Evolutionary conservation across 2,797 vertebrate species (phyloP).

Genomic region (Rhadinocentrus ornatus): DNA sequence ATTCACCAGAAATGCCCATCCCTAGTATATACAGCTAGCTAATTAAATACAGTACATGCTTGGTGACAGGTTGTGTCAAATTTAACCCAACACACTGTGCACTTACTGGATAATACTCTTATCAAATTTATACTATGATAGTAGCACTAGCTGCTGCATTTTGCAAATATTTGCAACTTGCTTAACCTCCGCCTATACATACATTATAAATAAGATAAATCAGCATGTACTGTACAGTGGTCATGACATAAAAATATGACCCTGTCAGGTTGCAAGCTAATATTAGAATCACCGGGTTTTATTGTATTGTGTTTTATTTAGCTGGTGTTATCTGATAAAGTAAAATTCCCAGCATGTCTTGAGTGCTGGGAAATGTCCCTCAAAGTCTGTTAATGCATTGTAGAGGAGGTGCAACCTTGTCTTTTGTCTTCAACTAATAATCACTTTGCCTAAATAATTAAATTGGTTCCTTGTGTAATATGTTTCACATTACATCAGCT

Average conservation of each 20-base stretch:
- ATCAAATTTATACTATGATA: neutral
- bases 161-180: neutral
- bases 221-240: neutral
- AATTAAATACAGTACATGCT: too few species aligned
- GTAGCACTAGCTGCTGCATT: neutral
- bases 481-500: slow-evolving; percentile 12
- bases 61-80: too few species aligned
- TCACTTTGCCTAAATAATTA: neutral
- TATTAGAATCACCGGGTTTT: neutral
- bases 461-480: slow-evolving; percentile 5
- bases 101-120: neutral
- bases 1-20: too few species aligned
- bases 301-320: neutral
- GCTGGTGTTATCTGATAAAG: neutral
- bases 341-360: neutral
- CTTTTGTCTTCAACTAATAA: neutral
- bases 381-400: neutral
- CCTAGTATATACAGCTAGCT: too few species aligned
- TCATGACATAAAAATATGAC: neutral
- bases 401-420: neutral
- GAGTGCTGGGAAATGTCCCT: neutral
- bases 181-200: neutral
- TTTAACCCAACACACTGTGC: too few species aligned
- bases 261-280: neutral
- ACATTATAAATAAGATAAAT: neutral